Evolutionary conservation across 2,888 invertebrate species (phyloP).

Genomic region (Noctua janthina): DNA sequence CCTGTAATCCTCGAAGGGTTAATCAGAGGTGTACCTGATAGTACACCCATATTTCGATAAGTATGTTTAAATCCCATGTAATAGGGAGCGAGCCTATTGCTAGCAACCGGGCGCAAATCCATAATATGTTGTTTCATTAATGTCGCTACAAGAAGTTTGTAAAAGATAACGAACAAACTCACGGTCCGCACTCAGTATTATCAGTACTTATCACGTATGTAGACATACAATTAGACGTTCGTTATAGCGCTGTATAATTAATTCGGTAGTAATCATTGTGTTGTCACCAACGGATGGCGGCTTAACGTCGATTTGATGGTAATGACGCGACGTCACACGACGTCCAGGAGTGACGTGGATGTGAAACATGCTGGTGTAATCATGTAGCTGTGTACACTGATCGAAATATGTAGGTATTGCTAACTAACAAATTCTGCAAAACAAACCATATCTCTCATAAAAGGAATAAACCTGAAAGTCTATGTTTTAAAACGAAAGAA

Average conservation of each 20-base stretch:
- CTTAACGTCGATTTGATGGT: slow-evolving; percentile 63
- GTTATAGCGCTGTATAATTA: slow-evolving; percentile 55
- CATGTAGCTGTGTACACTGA: background rate
- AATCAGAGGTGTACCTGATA: too few species aligned
- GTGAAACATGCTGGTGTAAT: slow-evolving; percentile 19
- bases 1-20: too few species aligned
- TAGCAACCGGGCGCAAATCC: too few species aligned
- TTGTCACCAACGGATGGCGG: slow-evolving; percentile 54
- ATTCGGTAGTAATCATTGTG: slow-evolving; percentile 60
- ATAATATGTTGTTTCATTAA: too few species aligned
- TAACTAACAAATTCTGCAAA: background rate
- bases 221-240: slow-evolving; percentile 21
- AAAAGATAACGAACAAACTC: background rate
- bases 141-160: background rate
- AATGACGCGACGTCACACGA: slow-evolving; percentile 59
- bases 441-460: too few species aligned
- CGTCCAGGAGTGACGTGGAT: slow-evolving; percentile 42
- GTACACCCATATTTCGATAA: too few species aligned
- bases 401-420: background rate
- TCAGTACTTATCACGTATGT: background rate
- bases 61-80: too few species aligned
- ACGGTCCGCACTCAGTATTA: background rate
- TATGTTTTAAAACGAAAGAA: too few species aligned
- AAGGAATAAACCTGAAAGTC: too few species aligned
- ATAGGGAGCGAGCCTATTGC: too few species aligned